These are phyloP conservation scores for Haemorhous mexicanus DNA, from an alignment of 2,113 vertebrate species.

Conservation along the genomic window DNA sequence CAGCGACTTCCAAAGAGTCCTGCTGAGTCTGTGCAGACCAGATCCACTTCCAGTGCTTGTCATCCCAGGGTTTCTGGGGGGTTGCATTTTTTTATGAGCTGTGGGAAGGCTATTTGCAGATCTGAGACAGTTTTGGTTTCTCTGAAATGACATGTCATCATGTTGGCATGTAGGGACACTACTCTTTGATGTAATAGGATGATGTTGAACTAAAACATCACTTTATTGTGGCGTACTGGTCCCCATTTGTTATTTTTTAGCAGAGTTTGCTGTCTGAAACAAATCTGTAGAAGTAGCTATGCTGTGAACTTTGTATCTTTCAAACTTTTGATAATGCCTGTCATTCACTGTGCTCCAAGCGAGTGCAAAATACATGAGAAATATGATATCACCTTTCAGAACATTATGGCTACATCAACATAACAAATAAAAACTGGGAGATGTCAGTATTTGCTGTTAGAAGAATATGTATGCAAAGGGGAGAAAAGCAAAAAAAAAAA, in stretches of 20 bases:
- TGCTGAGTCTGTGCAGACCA: constrained; percentile 41
- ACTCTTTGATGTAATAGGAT: neutral
- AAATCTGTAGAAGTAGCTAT: neutral
- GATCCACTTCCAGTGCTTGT: constrained; percentile 27
- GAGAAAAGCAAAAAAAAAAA: neutral
- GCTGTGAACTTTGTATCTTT: neutral
- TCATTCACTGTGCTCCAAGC: neutral
- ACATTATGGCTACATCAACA: neutral
- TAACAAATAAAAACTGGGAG: neutral
- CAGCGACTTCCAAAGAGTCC: constrained; percentile 55
- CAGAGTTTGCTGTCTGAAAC: neutral
- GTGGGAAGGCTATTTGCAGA: neutral
- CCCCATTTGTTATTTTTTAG: neutral
- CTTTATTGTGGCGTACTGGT: neutral
- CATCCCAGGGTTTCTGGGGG: neutral
- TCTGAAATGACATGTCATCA: neutral
- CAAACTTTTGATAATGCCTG: neutral
- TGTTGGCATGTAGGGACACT: neutral
- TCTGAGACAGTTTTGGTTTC: neutral
- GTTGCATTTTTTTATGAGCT: neutral
- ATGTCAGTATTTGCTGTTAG: neutral
- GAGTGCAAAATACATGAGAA: neutral
- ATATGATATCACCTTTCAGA: neutral
- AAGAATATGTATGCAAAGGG: neutral
- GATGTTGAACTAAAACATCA: neutral